Evolutionary conservation across 2,888 invertebrate genomes (phyloP), one percentile per base, ranked within the genome.

Genomic region (Pachymerium ferrugineum): DNA sequence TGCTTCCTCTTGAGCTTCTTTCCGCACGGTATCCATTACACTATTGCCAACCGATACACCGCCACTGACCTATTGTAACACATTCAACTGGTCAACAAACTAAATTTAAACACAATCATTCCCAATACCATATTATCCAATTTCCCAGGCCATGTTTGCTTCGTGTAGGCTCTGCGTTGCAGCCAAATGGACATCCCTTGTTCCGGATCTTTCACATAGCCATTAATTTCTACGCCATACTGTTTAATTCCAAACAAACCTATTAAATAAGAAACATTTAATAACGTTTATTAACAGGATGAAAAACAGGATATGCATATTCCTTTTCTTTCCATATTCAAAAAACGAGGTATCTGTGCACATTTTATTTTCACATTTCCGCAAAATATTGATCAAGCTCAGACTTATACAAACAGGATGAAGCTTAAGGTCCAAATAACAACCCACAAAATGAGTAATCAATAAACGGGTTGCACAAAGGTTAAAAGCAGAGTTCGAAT

Each of bases 91-190:
- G 67, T 28, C 54, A 73, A 35, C 5, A 70, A 10, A 70, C 30
- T 5, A n/a, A 31, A 70, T 29, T 70, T 31, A 70, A 31, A 19
- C 62, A 67, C 29, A 38, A 19, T 69, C 5, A 77, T 78, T 79
- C n/a, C n/a, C n/a, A n/a, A n/a, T n/a, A 85, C 95, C 89, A 97
- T 94, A 81, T 94, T 95, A 83, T 97, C 97, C 90, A 94, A 92
- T 84, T 92, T 93, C 70, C 92, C 93, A 76, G 97, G 96, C 92
- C 94, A 97, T 47, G 96, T 96, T 83, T 93, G 93, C 85, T 97
- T 97, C 72, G 91, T 93, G 76, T 90, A 87, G 77, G 95, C 92
- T 79, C 97, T 87, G 81, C 92, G 91, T 82, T 95, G 96, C 79
- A 97, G 86, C 97, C 97, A 97, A 80, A 94, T 88, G 83, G 93